Base-by-base conservation (phyloP, 2,113 vertebrate species). In the Caretta caretta region DNA sequence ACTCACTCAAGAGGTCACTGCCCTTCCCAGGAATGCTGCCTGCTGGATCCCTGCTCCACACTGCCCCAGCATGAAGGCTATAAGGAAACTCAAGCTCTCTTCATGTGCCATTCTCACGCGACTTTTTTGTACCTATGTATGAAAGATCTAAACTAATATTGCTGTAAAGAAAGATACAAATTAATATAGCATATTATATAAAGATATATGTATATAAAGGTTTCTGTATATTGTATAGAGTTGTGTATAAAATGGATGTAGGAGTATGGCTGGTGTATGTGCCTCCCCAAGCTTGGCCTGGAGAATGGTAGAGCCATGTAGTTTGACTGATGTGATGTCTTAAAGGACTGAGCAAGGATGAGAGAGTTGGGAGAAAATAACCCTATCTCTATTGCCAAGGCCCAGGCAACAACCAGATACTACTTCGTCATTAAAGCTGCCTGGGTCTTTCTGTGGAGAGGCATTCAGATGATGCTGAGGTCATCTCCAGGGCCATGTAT, bases 181-280 rank as follows among this genome's bases (percentile, higher is more conserved):
- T 98, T 94, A 98, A 98, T 98, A 98, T 97, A 98, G 96, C 98
- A 91, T 96, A 98, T 98, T 98, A 94, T 98, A 98, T 98, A 98
- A 98, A 98, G 98, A 98, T 85, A 89, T 97, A 98, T 98, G 98
- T 99, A 98, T 96, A 98, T 98, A 98, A 97, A 89, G 76, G 93
- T 96, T 98, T 98, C 97, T 98, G 98, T 98, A 98, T 95, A 97
- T 98, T 97, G 97, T 97, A 97, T 95, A 98, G 97, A 97, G 95
- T 98, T 86, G 90, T 98, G 97, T 98, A 98, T 98, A 98, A 98
- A 98, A 89, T 97, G 98, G 83, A 95, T 95, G 97, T 97, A 95
- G 97, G 97, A 96, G 96, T 97, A 90, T 83, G 49, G 35, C 86
- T 93, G 96, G 62, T 69, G 93, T 46, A 3, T 53, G 90, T 97